Base-by-base conservation (phyloP, 2,113 vertebrate species). In the Embiotoca jacksoni region DNA sequence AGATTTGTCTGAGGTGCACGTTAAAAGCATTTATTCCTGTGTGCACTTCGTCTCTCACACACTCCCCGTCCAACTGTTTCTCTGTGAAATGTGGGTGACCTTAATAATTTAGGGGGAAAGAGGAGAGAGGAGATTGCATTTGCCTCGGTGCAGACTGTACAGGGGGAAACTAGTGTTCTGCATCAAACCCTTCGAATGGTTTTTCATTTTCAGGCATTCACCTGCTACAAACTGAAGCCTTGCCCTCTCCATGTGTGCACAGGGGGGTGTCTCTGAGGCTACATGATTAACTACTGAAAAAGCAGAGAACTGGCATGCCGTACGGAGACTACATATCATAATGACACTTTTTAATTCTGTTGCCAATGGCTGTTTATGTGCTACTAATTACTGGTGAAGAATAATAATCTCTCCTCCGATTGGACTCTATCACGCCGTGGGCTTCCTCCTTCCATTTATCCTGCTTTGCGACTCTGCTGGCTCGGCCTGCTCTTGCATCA, bases 311-410 rank as follows among this genome's bases (percentile, higher is more conserved):
- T 35, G 13, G 70, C 75, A 56, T 82, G 71, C 75, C 64, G 81
- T 41, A 70, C 36, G 59, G 61, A 78, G 78, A 81, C 88, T 66
- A 90, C 89, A 86, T 83, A 89, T 91, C 81, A 91, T 75, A 88
- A 86, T 79, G 86, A 62, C 86, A 84, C 86, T 90, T 90, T 90
- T 89, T 87, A 83, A 86, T 92, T 90, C 60, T 60, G 80, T 88
- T 90, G 89, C 90, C 91, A 85, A 81, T 74, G 86, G 90, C 88
- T 93, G 88, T 91, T 91, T 91, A 93, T 91, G 86, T 75, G 82
- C 89, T 82, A 78, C 89, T 93, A 93, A 91, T 93, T 91, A 92
- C 90, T 78, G 72, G 68, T 67, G 75, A 91, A 91, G 85, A 92
- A 92, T 89, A 90, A 93, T 86, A 71, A 88, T 85, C 81, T 80